Evolutionary conservation across 2,888 invertebrate genomes (phyloP).

Genomic region (Apodemia hepburni): DNA sequence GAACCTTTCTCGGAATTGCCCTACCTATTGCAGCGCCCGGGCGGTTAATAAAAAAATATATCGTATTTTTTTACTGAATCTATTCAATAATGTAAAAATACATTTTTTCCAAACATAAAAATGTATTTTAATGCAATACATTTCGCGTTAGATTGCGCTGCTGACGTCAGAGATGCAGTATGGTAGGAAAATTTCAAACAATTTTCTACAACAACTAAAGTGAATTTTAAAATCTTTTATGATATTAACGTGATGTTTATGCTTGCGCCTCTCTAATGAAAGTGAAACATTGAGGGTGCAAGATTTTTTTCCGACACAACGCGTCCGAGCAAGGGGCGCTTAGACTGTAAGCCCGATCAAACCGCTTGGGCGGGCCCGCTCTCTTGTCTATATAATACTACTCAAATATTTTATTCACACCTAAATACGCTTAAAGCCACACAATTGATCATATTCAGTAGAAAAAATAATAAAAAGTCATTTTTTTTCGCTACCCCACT

Average conservation of each 20-base stretch:
- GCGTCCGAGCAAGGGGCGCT: slow-evolving; percentile 51
- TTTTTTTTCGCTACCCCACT: not conserved
- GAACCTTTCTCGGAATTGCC: slow-evolving; percentile 27
- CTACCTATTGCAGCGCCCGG: slow-evolving; percentile 22
- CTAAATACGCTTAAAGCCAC: not conserved
- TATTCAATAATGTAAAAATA: not conserved
- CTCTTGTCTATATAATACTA: not conserved
- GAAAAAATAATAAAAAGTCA: slow-evolving; percentile 13
- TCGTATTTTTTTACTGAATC: not conserved
- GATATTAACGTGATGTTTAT: slow-evolving; percentile 38
- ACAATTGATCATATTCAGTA: not conserved
- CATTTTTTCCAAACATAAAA: not conserved
- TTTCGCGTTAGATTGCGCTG: slow-evolving; percentile 29
- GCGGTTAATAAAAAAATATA: not conserved
- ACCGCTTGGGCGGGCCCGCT: slow-evolving; percentile 52
- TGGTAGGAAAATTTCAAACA: slow-evolving; percentile 65
- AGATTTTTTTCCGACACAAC: slow-evolving; percentile 48
- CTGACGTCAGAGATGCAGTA: slow-evolving; percentile 47
- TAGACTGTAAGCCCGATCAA: slow-evolving; percentile 43
- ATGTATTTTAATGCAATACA: not conserved
- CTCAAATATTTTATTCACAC: not conserved
- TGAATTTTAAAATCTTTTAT: slow-evolving; percentile 40
- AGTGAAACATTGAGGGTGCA: slow-evolving; percentile 45
- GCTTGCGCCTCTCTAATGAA: slow-evolving; percentile 61
- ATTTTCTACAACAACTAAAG: slow-evolving; percentile 55